Percentiles rank a stretch among this genome's conserved stretches.
These are phyloP conservation scores for Todiramphus chloris DNA, from an alignment of 2,113 vertebrate species.

Conservation along the genomic window DNA sequence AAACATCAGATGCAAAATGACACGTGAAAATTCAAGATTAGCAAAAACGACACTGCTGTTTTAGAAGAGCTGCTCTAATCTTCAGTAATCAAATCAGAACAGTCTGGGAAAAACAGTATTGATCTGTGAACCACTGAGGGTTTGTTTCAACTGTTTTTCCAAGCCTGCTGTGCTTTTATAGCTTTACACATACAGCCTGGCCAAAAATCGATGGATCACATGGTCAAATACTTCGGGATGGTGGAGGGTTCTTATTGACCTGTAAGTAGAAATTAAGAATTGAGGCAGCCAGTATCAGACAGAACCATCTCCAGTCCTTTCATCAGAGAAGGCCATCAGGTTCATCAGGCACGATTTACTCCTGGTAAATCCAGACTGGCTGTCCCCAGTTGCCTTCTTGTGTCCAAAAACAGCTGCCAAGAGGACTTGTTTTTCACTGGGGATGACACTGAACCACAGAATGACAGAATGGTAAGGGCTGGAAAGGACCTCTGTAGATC, in stretches of 20 bases:
- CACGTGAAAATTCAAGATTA: neutral
- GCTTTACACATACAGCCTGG: neutral
- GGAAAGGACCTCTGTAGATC: too few relatives aligned
- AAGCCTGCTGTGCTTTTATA: neutral
- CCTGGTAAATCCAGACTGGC: neutral
- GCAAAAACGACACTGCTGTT: neutral
- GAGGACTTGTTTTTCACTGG: neutral
- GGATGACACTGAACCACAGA: neutral
- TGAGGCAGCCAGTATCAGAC: neutral
- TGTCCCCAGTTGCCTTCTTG: neutral
- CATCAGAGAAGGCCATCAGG: neutral
- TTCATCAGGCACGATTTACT: neutral
- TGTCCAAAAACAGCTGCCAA: neutral
- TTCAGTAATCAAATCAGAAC: neutral
- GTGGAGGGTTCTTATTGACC: neutral
- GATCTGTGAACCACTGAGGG: neutral
- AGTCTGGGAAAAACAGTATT: neutral
- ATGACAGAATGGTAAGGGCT: too few relatives aligned
- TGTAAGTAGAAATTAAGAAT: neutral
- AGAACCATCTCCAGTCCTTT: neutral
- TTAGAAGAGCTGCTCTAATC: neutral
- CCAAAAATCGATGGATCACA: neutral
- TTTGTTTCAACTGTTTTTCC: neutral
- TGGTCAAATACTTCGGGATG: neutral
- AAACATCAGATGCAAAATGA: slow-evolving; percentile 17